phyloP scores from a whole-genome alignment of 2,113 vertebrate genomes.

The Bambusicola thoracicus region DNA sequence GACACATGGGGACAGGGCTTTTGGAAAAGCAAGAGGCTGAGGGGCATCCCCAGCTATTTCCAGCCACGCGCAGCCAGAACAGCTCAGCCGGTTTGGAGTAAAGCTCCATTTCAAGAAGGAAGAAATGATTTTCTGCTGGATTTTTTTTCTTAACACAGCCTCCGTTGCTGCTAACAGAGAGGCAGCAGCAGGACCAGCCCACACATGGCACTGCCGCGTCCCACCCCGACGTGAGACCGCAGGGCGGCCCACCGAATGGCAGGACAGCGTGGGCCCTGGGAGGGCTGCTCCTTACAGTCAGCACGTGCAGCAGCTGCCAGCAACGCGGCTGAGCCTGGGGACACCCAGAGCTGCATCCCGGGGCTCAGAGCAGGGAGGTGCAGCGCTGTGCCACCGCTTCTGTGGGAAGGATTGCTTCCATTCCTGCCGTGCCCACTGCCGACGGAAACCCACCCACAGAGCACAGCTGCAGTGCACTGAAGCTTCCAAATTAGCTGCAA shows the following conservation, averaged over 20 bases:
- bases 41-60: neutral
- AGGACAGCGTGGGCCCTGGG: too few species aligned
- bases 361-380: neutral
- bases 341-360: accelerated
- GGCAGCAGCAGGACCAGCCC: neutral
- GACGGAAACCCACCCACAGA: neutral
- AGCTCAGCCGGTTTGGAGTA: neutral
- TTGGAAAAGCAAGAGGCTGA: neutral
- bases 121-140: neutral
- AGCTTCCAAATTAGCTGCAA: neutral
- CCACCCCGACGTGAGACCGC: accelerated
- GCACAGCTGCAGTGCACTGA: accelerated
- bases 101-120: neutral
- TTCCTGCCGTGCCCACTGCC: neutral
- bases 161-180: neutral
- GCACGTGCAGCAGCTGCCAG: neutral
- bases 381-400: neutral
- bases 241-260: neutral
- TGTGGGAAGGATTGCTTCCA: accelerated
- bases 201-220: accelerated
- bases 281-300: neutral
- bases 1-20: neutral
- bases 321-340: neutral
- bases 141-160: neutral
- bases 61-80: neutral